A percentile compares a stretch with the other conserved stretches of the same genome.
These are phyloP conservation scores for Bursaphelenchus mucronatus DNA, from an alignment of 1,140 invertebrate species.

Conservation along the genomic window DNA sequence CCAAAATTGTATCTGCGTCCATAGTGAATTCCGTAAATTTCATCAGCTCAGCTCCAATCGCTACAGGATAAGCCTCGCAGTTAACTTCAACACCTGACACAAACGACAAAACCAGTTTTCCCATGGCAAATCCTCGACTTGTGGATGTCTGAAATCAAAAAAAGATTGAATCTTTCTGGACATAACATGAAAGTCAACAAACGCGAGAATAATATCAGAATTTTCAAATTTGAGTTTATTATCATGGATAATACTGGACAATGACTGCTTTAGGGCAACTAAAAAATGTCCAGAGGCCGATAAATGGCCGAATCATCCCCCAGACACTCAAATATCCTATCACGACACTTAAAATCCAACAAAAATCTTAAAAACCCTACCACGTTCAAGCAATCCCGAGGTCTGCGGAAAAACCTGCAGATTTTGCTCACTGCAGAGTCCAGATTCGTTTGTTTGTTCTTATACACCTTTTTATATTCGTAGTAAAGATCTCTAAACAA, in stretches of 20 bases:
- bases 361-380: not conserved
- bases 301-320: too few relatives aligned
- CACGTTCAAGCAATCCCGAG: slow-evolving; percentile 12
- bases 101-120: slow-evolving; percentile 5
- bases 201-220: too few relatives aligned
- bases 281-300: too few relatives aligned
- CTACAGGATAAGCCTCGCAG: slow-evolving; percentile 12
- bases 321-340: too few relatives aligned
- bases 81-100: not conserved
- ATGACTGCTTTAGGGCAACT: too few relatives aligned
- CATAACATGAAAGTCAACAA: too few relatives aligned
- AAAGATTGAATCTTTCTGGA: not conserved
- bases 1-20: slow-evolving; percentile 1
- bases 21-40: slow-evolving; percentile 3
- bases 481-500: slow-evolving; percentile 13
- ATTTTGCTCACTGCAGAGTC: slow-evolving; percentile 2
- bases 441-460: not conserved
- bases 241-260: too few relatives aligned
- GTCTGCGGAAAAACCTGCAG: slow-evolving; percentile 7
- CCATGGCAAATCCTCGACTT: slow-evolving; percentile 12
- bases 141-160: slow-evolving; percentile 2
- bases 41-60: slow-evolving; percentile 7
- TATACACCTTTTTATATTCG: slow-evolving; percentile 12
- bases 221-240: too few relatives aligned
- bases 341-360: too few relatives aligned